Evolutionary conservation across 2,888 invertebrate species (phyloP).

Genomic region (Scelioninae gen. 1): DNA sequence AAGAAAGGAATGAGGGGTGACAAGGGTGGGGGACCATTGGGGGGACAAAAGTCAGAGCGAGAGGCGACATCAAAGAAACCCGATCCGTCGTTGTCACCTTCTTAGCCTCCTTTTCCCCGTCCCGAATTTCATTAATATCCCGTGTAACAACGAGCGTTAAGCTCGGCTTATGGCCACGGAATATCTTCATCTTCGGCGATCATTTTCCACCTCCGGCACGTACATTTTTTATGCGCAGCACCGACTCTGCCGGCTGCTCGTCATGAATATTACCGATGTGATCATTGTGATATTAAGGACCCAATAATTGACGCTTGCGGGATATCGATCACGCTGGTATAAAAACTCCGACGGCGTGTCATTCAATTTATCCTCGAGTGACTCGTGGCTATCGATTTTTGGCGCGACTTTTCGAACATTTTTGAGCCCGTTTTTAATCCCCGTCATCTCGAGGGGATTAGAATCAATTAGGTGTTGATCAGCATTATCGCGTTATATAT

Average conservation of each 20-base stretch:
- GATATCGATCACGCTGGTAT: conserved; percentile 36
- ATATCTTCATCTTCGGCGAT: conserved; percentile 71
- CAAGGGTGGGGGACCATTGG: no score
- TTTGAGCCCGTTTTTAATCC: conserved; percentile 29
- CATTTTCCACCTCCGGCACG: conserved; percentile 64
- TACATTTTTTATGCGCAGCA: conserved; percentile 47
- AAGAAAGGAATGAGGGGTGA: no score
- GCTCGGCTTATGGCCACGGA: conserved; percentile 62
- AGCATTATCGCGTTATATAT: conserved; percentile 51
- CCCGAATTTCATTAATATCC: conserved; percentile 72
- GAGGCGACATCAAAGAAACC: conserved; percentile 55
- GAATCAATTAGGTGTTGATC: conserved; percentile 64
- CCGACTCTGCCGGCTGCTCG: conserved; percentile 29
- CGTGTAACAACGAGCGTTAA: conserved; percentile 65
- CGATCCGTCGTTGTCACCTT: conserved; percentile 68
- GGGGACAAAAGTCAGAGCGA: conserved; percentile 8
- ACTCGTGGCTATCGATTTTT: conserved; percentile 39
- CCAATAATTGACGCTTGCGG: conserved; percentile 54
- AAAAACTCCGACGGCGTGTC: conserved; percentile 34
- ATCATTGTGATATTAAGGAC: conserved; percentile 55
- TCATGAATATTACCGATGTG: conserved; percentile 61
- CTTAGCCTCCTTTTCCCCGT: conserved; percentile 51
- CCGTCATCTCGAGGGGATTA: conserved; percentile 46
- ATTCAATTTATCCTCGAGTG: conserved; percentile 55
- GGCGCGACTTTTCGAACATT: conserved; percentile 32